Evolutionary conservation across 2,888 invertebrate genomes (phyloP).

Genomic region (Campoplex capitator): DNA sequence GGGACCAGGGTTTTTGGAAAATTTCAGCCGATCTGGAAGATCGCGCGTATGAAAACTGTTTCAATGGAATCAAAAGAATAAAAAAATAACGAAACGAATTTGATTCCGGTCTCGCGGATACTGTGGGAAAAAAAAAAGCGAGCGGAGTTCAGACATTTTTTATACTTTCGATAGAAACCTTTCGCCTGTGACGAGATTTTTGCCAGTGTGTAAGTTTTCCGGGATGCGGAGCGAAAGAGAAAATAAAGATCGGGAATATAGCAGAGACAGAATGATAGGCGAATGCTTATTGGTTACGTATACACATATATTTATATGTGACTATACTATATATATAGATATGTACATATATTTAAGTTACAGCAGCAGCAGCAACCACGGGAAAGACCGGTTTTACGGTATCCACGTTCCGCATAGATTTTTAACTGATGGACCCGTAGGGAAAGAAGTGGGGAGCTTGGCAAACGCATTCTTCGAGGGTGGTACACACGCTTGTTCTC

Average conservation of each 20-base stretch:
- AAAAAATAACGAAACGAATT: background rate
- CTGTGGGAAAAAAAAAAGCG: no score
- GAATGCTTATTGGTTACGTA: constrained; percentile 20
- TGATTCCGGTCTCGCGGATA: background rate
- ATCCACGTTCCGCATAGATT: constrained; percentile 69
- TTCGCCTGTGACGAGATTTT: background rate
- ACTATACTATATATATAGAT: constrained; percentile 2
- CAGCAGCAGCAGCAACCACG: constrained; percentile 39
- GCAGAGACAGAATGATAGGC: constrained; percentile 43
- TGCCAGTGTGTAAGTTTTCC: background rate
- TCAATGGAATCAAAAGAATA: background rate
- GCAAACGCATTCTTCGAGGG: constrained; percentile 66
- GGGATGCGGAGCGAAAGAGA: constrained; percentile 26
- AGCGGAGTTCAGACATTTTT: background rate
- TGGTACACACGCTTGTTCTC: constrained; percentile 44
- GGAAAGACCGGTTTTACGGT: constrained; percentile 71
- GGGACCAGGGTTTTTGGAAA: background rate
- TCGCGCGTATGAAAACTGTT: background rate
- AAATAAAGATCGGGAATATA: constrained; percentile 45
- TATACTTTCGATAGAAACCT: background rate
- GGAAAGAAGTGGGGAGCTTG: constrained; percentile 32
- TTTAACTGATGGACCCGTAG: constrained; percentile 53
- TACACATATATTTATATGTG: background rate
- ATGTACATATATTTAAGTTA: constrained; percentile 7
- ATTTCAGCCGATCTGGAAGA: no score